Conservation (phyloP, 1,140 invertebrate genomes). For the Eumaeus atala region DNA sequence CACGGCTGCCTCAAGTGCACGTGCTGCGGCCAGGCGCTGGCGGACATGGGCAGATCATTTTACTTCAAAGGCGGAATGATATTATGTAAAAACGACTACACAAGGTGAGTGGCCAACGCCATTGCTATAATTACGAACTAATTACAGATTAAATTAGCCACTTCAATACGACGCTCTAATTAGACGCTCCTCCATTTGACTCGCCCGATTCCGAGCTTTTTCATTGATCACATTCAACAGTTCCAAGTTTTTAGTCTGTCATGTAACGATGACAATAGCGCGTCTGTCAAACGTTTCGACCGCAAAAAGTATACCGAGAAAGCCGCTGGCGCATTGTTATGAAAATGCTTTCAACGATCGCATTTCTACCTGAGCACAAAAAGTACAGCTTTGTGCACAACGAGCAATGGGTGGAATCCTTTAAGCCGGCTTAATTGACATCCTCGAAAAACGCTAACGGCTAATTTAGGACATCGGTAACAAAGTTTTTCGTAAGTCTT, state of each 20-base stretch:
- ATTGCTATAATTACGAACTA: constrained; percentile 1
- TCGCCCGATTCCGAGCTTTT: constrained; percentile 44
- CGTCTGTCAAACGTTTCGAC: constrained; percentile 63
- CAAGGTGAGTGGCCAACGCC: constrained; percentile 80
- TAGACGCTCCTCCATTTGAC: constrained; percentile 26
- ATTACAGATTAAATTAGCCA: constrained; percentile 1
- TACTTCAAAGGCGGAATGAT: constrained; percentile 94
- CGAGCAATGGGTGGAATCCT: constrained; percentile 51
- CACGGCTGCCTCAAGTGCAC: constrained; percentile 93
- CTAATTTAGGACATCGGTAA: constrained; percentile 59
- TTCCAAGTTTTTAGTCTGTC: constrained; percentile 54
- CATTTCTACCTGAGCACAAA: constrained; percentile 67
- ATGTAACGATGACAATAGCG: constrained; percentile 67
- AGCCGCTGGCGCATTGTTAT: constrained; percentile 68
- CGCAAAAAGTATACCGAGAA: constrained; percentile 62
- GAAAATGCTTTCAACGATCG: constrained; percentile 63
- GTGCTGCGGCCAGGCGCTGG: constrained; percentile 88
- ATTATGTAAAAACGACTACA: constrained; percentile 94
- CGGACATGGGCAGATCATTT: constrained; percentile 91
- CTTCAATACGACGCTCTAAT: neutral
- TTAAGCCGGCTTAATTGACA: constrained; percentile 53
- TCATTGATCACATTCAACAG: constrained; percentile 58
- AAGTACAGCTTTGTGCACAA: constrained; percentile 61
- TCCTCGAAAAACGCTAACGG: constrained; percentile 56
- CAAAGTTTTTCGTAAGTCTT: constrained; percentile 53